Evolutionary conservation across 35 echinoderm and acorn worm genomes (phyloP).

Genomic region (Lytechinus variegatus): DNA sequence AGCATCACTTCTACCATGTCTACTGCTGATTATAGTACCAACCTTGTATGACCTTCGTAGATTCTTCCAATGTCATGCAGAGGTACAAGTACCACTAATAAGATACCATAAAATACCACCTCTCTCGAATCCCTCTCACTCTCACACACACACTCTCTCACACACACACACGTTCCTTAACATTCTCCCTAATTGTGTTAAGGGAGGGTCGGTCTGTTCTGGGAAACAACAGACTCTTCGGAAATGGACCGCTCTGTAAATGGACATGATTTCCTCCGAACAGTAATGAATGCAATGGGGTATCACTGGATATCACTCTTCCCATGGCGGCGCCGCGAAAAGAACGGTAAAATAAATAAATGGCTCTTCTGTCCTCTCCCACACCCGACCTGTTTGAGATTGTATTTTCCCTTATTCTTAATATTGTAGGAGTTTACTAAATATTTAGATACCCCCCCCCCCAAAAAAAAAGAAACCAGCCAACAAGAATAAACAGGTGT

Average conservation of each 20-base stretch:
- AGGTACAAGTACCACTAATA: neutral
- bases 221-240: slow-evolving; percentile 5
- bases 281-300: neutral
- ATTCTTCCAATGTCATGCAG: neutral
- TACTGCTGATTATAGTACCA: no score
- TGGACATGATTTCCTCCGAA: neutral
- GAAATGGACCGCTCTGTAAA: neutral
- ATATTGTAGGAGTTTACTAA: no score
- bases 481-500: no score
- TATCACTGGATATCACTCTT: neutral
- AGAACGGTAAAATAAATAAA: neutral
- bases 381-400: no score
- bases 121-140: no score
- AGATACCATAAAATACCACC: neutral
- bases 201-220: neutral
- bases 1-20: no score
- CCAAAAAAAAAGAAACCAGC: no score
- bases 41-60: neutral
- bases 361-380: neutral
- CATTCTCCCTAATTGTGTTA: neutral
- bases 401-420: no score
- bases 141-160: neutral
- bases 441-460: no score
- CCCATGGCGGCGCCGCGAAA: neutral
- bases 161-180: neutral